A percentile compares a stretch with the other conserved stretches of the same genome.
Evolutionary conservation across 2,113 vertebrate species (phyloP).

Genomic region (Notechis scutatus): DNA sequence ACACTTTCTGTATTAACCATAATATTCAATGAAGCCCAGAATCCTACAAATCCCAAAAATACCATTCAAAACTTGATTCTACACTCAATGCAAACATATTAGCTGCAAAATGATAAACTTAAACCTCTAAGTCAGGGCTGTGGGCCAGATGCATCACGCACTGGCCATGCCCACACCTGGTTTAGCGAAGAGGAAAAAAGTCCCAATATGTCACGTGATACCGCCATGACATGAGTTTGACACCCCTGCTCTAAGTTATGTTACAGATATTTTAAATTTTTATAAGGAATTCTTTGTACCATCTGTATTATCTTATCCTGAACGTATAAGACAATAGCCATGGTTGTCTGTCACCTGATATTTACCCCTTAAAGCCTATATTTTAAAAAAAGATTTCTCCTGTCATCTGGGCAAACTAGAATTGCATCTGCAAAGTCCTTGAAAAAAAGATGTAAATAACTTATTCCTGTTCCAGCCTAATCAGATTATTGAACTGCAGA

Average conservation of each 20-base stretch:
- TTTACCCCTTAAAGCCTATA: neutral
- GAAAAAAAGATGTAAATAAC: neutral
- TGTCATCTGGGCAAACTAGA: neutral
- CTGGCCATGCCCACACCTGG: too few relatives aligned
- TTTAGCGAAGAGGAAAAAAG: too few relatives aligned
- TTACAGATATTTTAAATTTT: neutral
- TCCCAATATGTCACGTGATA: too few relatives aligned
- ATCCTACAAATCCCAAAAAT: neutral
- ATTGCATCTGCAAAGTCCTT: neutral
- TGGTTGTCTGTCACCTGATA: neutral
- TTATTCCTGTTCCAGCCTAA: neutral
- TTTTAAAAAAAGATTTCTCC: neutral
- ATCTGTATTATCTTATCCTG: neutral
- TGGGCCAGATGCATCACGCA: too few relatives aligned
- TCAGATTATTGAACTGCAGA: neutral
- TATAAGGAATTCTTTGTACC: neutral
- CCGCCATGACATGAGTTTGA: too few relatives aligned
- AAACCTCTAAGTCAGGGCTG: neutral
- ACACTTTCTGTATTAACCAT: neutral
- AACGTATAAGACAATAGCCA: neutral
- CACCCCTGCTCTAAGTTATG: neutral
- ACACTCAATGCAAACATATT: neutral
- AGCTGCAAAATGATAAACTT: neutral
- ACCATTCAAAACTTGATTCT: neutral
- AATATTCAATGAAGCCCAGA: neutral